Base-by-base conservation (phyloP, 2,888 invertebrate genomes). In the Latrodectus elegans region DNA sequence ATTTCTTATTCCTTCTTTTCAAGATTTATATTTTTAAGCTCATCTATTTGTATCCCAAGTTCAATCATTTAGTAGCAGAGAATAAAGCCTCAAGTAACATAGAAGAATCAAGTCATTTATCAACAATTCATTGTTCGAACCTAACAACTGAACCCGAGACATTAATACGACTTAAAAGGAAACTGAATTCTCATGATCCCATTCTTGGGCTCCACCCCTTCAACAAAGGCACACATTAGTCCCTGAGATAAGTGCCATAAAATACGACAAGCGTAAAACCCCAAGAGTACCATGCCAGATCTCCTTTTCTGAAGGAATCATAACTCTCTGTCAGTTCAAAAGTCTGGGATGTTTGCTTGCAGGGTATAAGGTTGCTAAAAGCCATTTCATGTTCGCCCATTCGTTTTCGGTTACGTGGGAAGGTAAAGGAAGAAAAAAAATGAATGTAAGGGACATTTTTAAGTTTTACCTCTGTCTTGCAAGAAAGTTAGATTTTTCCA, bases 351-450 rank as follows among this genome's bases (percentile, higher is more conserved):
- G 74, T 82, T 82, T 74, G 68, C 82, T 75, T 68, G 51, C 51
- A 26, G 74, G 9, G 68, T 64, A 26, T 26, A 0, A 14, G 74
- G 17, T 73, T 73, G 64, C 78, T 84, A 84, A 84, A 84, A 84
- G 84, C 73, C 15, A 60, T 79, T 84, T 79, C 84, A 60, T 84
- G 84, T 84, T 84, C 49, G 12, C 22, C 72, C 77, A 77, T 77
- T 60, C 51, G 77, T 77, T 84, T 84, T 53, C 22, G 77, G 72
- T 78, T 77, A 72, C 74, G 15, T 4, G 6, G 51, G n/a, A 38
- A 60, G 65, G 74, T 53, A 51, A n/a, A 52, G 73, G 55, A 55
- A 55, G 60, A 60, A 11, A 60, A 60, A 60, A 60, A 60, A 60
- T 15, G 55, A 55, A 3, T 14, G 12, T 15, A 60, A 60, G 60